These are phyloP conservation scores for Thumatha senex DNA, from an alignment of 2,888 invertebrate species.

Conservation along the genomic window DNA sequence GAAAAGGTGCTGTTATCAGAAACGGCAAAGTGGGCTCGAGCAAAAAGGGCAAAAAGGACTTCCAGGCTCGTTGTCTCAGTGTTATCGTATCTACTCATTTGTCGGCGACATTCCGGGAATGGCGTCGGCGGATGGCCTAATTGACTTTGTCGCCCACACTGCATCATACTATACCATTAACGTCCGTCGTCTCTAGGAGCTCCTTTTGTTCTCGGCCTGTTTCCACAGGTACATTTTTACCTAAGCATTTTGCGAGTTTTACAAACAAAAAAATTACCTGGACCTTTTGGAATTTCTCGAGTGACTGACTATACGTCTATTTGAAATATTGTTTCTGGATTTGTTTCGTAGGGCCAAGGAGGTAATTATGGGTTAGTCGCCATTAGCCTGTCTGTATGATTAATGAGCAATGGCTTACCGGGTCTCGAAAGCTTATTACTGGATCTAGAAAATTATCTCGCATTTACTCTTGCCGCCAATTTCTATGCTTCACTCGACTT, in stretches of 20 bases:
- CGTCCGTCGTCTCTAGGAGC: conserved; percentile 69
- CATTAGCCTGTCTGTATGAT: conserved; percentile 57
- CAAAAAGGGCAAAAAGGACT: conserved; percentile 63
- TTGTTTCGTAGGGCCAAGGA: conserved; percentile 46
- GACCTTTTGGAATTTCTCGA: conserved; percentile 48
- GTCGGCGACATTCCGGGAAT: conserved; percentile 80
- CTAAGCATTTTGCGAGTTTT: conserved; percentile 64
- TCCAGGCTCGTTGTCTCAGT: conserved; percentile 45
- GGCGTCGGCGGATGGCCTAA: conserved; percentile 80
- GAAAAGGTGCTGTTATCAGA: conserved; percentile 73
- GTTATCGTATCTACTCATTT: conserved; percentile 77
- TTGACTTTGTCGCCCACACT: conserved; percentile 81
- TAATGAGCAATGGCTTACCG: conserved; percentile 60
- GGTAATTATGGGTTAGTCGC: conserved; percentile 61
- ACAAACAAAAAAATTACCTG: conserved; percentile 60
- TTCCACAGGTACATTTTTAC: conserved; percentile 71
- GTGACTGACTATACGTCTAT: conserved; percentile 35
- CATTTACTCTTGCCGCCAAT: conserved; percentile 51
- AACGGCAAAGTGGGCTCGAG: conserved; percentile 50
- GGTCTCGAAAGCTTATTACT: conserved; percentile 52
- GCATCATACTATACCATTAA: conserved; percentile 72
- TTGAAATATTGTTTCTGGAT: conserved; percentile 59
- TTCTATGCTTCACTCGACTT: conserved; percentile 46
- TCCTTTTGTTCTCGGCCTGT: conserved; percentile 74
- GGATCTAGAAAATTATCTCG: conserved; percentile 53